Evolutionary conservation across 2,888 invertebrate species (phyloP).

Genomic region (Zaprionus bogoriensis): DNA sequence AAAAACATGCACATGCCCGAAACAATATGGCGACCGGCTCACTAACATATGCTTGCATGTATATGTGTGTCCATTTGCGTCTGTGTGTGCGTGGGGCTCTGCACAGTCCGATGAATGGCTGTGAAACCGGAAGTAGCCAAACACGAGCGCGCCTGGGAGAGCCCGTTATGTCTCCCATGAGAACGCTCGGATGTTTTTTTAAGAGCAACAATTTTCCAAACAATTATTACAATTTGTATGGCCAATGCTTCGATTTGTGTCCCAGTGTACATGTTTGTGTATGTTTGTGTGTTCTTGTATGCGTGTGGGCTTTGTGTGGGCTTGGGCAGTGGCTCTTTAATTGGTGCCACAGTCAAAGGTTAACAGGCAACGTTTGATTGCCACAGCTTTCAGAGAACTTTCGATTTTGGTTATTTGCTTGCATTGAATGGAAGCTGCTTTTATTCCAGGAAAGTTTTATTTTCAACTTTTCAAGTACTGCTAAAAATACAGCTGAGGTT

Average conservation of each 20-base stretch:
- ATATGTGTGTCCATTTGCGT: background rate
- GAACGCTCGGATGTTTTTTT: slow-evolving; percentile 61
- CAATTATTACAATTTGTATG: slow-evolving; percentile 70
- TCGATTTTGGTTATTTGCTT: background rate
- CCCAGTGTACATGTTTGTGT: background rate
- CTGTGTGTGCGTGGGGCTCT: background rate
- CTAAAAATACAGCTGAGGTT: background rate
- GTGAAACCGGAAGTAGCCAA: slow-evolving; percentile 41
- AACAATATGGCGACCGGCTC: slow-evolving; percentile 62
- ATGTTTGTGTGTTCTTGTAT: slow-evolving; percentile 4
- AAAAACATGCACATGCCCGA: slow-evolving; percentile 69
- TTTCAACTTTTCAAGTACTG: background rate
- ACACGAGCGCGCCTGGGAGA: slow-evolving; percentile 11
- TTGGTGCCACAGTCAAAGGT: slow-evolving; percentile 32
- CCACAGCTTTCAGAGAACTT: slow-evolving; percentile 3
- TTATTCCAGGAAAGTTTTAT: background rate
- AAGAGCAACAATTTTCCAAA: slow-evolving; percentile 69
- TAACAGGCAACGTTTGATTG: slow-evolving; percentile 25
- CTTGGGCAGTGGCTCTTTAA: slow-evolving; percentile 6
- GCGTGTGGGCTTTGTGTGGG: background rate
- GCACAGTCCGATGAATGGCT: background rate
- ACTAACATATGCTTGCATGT: slow-evolving; percentile 16
- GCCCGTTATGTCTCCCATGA: slow-evolving; percentile 46
- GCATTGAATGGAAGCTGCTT: background rate
- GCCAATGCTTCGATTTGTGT: slow-evolving; percentile 29